Percentiles rank a stretch among this genome's conserved stretches.
phyloP scores from a whole-genome alignment of 2,888 invertebrate species.

The Ormyrus rosae region DNA sequence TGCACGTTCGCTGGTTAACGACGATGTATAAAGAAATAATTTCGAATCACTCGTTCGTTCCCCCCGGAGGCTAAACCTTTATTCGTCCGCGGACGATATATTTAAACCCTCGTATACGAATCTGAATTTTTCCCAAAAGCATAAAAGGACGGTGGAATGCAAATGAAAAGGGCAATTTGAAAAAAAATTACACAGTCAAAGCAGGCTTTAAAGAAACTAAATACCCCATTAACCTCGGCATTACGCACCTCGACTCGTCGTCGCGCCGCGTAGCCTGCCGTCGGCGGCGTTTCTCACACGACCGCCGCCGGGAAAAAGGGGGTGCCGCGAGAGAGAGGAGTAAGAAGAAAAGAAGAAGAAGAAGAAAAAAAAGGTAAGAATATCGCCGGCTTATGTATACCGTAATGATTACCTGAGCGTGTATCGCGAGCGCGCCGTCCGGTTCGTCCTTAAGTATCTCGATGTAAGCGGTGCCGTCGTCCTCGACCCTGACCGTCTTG shows the following conservation, averaged over 20 bases:
- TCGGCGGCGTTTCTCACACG: conserved; percentile 13
- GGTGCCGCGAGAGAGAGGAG: neutral
- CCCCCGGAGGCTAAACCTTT: too few species aligned
- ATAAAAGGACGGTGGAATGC: too few species aligned
- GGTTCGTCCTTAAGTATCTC: conserved; percentile 77
- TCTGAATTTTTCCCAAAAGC: too few species aligned
- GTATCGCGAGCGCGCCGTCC: conserved; percentile 85
- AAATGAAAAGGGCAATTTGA: too few species aligned
- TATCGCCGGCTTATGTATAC: conserved; percentile 41
- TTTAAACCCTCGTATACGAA: too few species aligned
- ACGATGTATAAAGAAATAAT: neutral
- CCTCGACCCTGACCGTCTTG: conserved; percentile 79
- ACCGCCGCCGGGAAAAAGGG: neutral
- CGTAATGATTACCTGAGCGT: conserved; percentile 68
- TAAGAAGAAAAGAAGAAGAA: neutral
- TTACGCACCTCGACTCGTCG: too few species aligned
- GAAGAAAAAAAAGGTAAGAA: conserved; percentile 27
- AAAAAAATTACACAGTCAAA: too few species aligned
- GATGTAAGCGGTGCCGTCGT: conserved; percentile 80
- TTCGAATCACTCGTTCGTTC: too few species aligned
- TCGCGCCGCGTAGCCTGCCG: too few species aligned
- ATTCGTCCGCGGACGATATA: too few species aligned
- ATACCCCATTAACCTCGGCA: too few species aligned
- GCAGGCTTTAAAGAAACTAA: too few species aligned
- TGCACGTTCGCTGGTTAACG: conserved; percentile 24